Evolutionary conservation across 2,113 vertebrate genomes (phyloP).

Genomic region (Gadus chalcogrammus): DNA sequence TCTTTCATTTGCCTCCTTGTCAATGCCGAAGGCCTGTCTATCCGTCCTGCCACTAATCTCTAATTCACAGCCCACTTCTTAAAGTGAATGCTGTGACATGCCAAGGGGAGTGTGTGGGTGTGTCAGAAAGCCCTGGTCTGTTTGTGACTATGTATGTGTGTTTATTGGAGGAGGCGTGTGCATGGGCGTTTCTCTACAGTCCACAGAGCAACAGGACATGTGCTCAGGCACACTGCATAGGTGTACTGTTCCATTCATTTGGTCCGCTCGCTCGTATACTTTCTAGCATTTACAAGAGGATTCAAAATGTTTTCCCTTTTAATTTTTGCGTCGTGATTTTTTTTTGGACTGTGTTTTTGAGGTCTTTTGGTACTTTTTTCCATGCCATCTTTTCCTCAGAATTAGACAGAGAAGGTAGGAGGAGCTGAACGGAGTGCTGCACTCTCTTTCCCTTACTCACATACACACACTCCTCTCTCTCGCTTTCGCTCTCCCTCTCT

Average conservation of each 20-base stretch:
- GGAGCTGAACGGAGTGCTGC: constrained; percentile 61
- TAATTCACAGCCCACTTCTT: constrained; percentile 40
- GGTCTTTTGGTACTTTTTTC: constrained; percentile 60
- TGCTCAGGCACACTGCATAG: constrained; percentile 42
- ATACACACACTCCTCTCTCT: constrained; percentile 2
- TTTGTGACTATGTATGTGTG: constrained; percentile 33
- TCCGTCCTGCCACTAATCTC: constrained; percentile 45
- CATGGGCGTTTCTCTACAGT: constrained; percentile 43
- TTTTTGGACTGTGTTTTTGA: constrained; percentile 39
- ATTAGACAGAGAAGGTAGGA: constrained; percentile 67
- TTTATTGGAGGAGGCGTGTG: constrained; percentile 41
- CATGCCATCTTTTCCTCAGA: constrained; percentile 56
- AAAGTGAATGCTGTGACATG: constrained; percentile 26
- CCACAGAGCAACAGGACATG: constrained; percentile 49
- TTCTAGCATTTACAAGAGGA: constrained; percentile 4
- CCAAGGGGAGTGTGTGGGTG: constrained; percentile 54
- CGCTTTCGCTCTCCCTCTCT: constrained; percentile 57
- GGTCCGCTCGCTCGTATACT: not conserved
- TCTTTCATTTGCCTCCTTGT: constrained; percentile 37
- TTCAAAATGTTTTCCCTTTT: constrained; percentile 19
- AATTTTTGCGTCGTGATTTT: constrained; percentile 15
- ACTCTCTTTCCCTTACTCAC: constrained; percentile 34
- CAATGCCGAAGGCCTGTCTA: constrained; percentile 38
- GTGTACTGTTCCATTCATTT: constrained; percentile 34
- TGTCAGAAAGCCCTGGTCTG: constrained; percentile 16